Base-by-base conservation (phyloP, 2,113 vertebrate genomes). In the Scophthalmus maximus region DNA sequence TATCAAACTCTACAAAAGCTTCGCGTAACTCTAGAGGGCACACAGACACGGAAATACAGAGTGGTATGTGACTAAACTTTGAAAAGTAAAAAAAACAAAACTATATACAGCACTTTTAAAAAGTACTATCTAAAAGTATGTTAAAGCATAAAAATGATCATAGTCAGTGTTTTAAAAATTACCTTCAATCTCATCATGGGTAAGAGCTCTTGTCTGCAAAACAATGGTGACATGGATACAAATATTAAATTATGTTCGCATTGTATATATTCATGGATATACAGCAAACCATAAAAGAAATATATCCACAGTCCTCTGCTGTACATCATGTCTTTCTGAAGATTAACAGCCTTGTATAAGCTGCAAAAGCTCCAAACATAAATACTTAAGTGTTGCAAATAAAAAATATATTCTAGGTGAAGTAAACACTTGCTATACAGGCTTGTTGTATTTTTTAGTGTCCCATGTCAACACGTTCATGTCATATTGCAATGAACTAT, bases 1-100 rank as follows among this genome's bases (percentile, higher is more conserved):
- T 98, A 86, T 98, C 97, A 71, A 99, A 99, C 82, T 99, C 97
- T 10, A 93, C 87, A 91, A 99, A 99, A 51, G 96, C 97, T 81
- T 97, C 96, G 72, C 92, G 93, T 73, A 99, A 87, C 87, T 99
- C 97, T 99, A 25, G 1, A 76, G 17, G 65, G n/a, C 18, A 78
- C 1, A 82, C 5, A 59, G 5, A 66, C 14, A 67, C 1, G 22
- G 6, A 2, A 1, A 36, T 20, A 15, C 0, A 75, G 23, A 58
- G n/a, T 12, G 15, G 1, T 0, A 25, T 49, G 32, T 10, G 8
- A 62, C 17, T 9, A 6, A 22, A 12, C 3, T n/a, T n/a, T n/a
- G 5, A 32, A 26, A n/a, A 30, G 17, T 14, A 30, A 5, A n/a
- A 26, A 26, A n/a, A n/a, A n/a, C 5, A 56, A 1, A 56, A 11